phyloP scores from a whole-genome alignment of 2,888 invertebrate species.

The Invenusta paracnida region DNA sequence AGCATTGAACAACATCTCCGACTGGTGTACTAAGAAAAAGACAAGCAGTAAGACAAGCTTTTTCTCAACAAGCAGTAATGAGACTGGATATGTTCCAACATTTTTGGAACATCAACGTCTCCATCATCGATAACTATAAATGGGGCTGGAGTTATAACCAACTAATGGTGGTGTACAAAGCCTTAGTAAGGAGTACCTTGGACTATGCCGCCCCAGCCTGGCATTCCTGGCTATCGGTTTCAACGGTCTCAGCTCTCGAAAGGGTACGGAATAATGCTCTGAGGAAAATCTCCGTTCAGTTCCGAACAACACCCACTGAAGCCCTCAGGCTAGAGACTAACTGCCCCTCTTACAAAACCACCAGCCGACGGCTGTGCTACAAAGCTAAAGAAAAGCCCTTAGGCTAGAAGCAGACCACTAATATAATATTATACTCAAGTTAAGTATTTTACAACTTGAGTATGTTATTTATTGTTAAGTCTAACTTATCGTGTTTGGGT shows the following conservation, averaged over 20 bases:
- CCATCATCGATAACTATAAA: not conserved
- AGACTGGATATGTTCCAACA: no score
- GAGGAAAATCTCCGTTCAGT: not conserved
- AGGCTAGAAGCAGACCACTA: not conserved
- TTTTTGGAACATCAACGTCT: no score
- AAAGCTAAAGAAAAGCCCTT: not conserved
- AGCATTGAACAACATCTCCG: no score
- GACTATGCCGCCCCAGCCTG: not conserved
- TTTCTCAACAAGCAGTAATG: no score
- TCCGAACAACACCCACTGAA: not conserved
- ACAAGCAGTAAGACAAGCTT: no score
- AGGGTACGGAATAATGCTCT: not conserved
- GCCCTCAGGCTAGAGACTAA: not conserved
- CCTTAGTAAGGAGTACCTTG: no score
- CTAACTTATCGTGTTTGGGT: no score
- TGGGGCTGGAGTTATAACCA: not conserved
- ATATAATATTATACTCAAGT: no score
- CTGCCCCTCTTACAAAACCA: not conserved
- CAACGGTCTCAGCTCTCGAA: no score
- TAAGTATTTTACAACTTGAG: no score
- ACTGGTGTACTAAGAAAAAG: no score
- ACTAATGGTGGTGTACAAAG: not conserved
- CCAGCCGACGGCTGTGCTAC: not conserved
- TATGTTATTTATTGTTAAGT: no score
- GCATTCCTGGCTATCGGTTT: not conserved